Base-by-base conservation (phyloP, 2,888 invertebrate species). In the Sphaerophoria taeniata region DNA sequence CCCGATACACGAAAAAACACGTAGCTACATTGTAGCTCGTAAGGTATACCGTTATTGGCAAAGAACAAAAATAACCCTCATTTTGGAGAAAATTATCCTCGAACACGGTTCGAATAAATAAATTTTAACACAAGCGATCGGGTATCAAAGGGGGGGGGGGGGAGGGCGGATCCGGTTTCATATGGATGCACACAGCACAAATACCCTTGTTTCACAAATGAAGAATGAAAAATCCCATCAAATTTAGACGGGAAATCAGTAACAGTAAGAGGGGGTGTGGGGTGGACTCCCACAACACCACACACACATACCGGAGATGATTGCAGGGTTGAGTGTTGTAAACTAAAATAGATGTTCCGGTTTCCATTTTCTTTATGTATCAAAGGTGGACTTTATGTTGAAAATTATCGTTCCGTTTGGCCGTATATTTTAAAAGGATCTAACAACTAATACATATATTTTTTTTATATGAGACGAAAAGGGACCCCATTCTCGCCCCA, bases 311-410 rank as follows among this genome's bases (percentile, higher is more conserved):
- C 39, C 39, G 6, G 43, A 33, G 51, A 58, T 65, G 47, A 56
- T 71, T 72, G 47, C n/a, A 33, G 47, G 67, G 69, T 65, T 61
- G 60, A 84, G 72, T 73, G 73, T 70, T 85, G 76, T 85, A 85
- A 85, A 85, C 85, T 85, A 85, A 85, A 60, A 85, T 76, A 77
- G 85, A 81, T 85, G 85, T 85, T 85, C 81, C 73, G 85, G 85
- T 85, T 81, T 85, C 80, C 85, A 85, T 73, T 85, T 85, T 85
- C 81, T 81, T 85, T 53, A 39, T 72, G 74, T 80, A 77, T 77
- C 85, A 85, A 85, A 85, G 85, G 85, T 85, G 85, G 85, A 81
- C 85, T 85, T 81, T 81, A 74, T 85, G 76, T 81, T 24, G 76
- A 63, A 53, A 77, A 85, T 85, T 85, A 85, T 85, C 85, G 73